A percentile compares a stretch with the other conserved stretches of the same genome.
phyloP scores from a whole-genome alignment of 1,140 invertebrate genomes.

The Bombus affinis region DNA sequence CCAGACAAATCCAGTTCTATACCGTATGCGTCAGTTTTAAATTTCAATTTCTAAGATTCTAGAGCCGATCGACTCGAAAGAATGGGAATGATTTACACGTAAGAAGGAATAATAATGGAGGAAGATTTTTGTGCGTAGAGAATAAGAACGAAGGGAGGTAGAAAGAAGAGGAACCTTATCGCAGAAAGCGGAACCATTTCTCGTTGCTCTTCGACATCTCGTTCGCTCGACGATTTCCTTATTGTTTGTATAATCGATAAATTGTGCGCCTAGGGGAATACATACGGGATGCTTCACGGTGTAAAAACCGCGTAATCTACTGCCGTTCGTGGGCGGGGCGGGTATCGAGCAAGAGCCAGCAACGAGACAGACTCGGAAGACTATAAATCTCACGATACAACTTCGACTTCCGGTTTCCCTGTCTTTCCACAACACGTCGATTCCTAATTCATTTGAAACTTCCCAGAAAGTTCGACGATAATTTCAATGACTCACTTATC shows the following conservation, averaged over 20 bases:
- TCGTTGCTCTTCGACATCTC: conserved; percentile 1
- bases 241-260: conserved; percentile 72
- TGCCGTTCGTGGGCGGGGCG: conserved; percentile 66
- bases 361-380: conserved; percentile 47
- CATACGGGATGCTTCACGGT: conserved; percentile 61
- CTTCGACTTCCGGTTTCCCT: conserved; percentile 53
- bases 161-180: neutral
- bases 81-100: too few species aligned
- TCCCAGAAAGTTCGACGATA: neutral
- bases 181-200: neutral
- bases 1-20: too few species aligned
- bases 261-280: conserved; percentile 62
- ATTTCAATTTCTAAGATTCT: neutral
- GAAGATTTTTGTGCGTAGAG: neutral
- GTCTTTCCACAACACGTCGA: conserved; percentile 7
- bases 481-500: neutral
- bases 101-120: neutral
- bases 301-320: conserved; percentile 72
- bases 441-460: neutral
- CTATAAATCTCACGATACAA: conserved; percentile 48
- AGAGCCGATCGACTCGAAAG: too few species aligned
- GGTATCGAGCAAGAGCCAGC: conserved; percentile 44
- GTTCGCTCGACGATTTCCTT: conserved; percentile 60
- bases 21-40: neutral
- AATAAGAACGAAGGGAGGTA: neutral